These are phyloP conservation scores for Acyrthosiphon pisum DNA, from an alignment of 1,140 invertebrate species.

Conservation along the genomic window DNA sequence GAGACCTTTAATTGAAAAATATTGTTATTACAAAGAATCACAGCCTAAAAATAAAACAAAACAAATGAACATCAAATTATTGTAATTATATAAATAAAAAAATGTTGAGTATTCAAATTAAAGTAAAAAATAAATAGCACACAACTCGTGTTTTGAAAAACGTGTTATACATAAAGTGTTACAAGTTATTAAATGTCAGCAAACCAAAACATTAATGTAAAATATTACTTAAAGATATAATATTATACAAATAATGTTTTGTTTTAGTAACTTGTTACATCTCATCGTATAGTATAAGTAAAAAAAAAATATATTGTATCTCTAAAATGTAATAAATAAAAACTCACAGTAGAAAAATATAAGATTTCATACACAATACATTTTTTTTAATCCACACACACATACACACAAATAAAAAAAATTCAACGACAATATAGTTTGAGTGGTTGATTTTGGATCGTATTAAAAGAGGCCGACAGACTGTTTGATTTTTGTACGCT, in stretches of 20 bases:
- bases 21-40: constrained; percentile 55
- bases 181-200: constrained; percentile 53
- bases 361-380: constrained; percentile 38
- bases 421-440: not conserved
- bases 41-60: constrained; percentile 50
- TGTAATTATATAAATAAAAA: constrained; percentile 47
- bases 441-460: not conserved
- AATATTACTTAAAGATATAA: constrained; percentile 4
- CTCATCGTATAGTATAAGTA: not conserved
- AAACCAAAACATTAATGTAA: constrained; percentile 34
- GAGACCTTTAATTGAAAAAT: constrained; percentile 39
- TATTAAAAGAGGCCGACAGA: constrained; percentile 83
- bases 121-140: constrained; percentile 43
- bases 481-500: constrained; percentile 88
- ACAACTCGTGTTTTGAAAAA: constrained; percentile 27
- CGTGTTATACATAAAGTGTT: constrained; percentile 48
- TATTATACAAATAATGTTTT: constrained; percentile 40
- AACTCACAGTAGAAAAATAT: constrained; percentile 52
- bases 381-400: constrained; percentile 39
- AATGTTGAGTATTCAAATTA: not conserved
- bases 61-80: constrained; percentile 18
- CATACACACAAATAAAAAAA: not conserved
- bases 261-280: constrained; percentile 56
- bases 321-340: constrained; percentile 40
- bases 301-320: constrained; percentile 52